Conservation (phyloP, 2,888 invertebrate genomes). For the Boloria selene region DNA sequence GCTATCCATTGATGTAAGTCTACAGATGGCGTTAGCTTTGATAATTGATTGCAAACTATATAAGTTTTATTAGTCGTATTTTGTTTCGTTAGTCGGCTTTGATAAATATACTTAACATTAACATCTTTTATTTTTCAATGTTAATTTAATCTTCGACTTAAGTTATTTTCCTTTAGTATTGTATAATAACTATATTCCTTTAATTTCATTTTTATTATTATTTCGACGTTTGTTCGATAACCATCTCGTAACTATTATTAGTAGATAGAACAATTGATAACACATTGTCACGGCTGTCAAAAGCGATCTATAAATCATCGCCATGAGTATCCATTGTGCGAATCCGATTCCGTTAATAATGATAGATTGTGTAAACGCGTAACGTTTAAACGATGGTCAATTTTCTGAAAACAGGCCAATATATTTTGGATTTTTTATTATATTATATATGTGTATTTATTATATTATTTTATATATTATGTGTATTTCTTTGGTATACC, state of each 20-base stretch:
- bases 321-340: conserved; percentile 36
- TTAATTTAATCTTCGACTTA: too few species aligned
- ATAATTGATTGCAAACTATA: too few species aligned
- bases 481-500: too few species aligned
- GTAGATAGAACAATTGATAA: conserved; percentile 30
- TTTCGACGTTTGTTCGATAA: neutral
- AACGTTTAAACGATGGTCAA: conserved; percentile 20
- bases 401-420: conserved; percentile 13
- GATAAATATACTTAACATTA: too few species aligned
- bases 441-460: too few species aligned
- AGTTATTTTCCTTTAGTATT: neutral
- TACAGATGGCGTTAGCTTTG: too few species aligned
- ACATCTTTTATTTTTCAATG: too few species aligned
- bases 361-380: conserved; percentile 38
- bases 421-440: conserved; percentile 1
- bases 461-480: too few species aligned
- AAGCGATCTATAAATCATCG: conserved; percentile 39
- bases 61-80: too few species aligned
- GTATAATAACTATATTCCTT: neutral
- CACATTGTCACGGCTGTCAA: conserved; percentile 26
- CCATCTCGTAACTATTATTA: conserved; percentile 14
- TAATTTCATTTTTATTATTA: neutral
- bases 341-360: conserved; percentile 39
- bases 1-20: too few species aligned
- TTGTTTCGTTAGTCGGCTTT: too few species aligned